A percentile compares a stretch with the other conserved stretches of the same genome.
Conservation (phyloP, 2,888 invertebrate species). For the Polyommatus icarus region DNA sequence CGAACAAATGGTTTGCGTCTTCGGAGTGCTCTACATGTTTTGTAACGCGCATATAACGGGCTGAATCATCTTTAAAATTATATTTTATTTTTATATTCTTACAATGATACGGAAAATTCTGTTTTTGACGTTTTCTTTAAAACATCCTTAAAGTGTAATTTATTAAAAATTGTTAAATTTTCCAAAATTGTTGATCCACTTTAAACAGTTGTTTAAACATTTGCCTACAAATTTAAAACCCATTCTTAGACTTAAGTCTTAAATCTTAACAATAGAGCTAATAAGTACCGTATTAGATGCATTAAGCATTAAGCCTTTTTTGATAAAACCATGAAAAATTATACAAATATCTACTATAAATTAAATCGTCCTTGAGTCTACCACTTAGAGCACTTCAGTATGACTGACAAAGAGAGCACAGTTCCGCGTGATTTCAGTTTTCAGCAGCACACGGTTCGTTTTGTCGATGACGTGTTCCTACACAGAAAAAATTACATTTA, state of each 20-base stretch:
- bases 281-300: too few relatives aligned
- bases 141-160: not conserved
- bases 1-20: not conserved
- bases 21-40: not conserved
- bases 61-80: slow-evolving; percentile 29
- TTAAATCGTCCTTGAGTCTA: not conserved
- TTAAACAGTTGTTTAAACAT: too few relatives aligned
- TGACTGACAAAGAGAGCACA: not conserved
- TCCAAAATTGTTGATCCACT: too few relatives aligned
- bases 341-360: not conserved
- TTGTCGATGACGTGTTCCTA: slow-evolving; percentile 11
- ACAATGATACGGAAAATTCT: not conserved
- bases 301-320: too few relatives aligned
- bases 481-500: slow-evolving; percentile 6
- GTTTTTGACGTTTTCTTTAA: not conserved
- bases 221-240: too few relatives aligned
- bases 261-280: too few relatives aligned
- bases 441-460: not conserved
- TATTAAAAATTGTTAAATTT: too few relatives aligned
- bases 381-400: not conserved
- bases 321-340: too few relatives aligned
- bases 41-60: slow-evolving; percentile 23
- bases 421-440: not conserved
- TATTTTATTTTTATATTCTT: slow-evolving; percentile 19
- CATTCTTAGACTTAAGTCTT: too few relatives aligned